Base-by-base conservation (phyloP, 2,797 vertebrate species). In the Clarias laeviceps region DNA sequence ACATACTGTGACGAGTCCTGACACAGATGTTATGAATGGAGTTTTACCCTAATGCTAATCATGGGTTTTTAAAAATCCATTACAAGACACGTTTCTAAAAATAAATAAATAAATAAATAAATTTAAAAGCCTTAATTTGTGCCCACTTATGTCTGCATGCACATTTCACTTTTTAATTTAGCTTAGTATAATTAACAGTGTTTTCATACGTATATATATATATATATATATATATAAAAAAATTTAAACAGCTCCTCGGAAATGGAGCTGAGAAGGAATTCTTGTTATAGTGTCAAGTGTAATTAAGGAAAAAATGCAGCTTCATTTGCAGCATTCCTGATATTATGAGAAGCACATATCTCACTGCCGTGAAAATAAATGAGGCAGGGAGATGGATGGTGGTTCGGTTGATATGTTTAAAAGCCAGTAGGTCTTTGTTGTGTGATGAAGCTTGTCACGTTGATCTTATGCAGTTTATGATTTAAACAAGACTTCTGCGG, bases 251-350 rank as follows among this genome's bases (percentile, higher is more conserved):
- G 34, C 34, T 37, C 3, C 34, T 37, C 34, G 2, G 29, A 74
- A 74, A 54, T 27, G 15, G 45, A 54, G 50, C 15, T 74, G 27
- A 54, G 45, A 18, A 29, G 15, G 7, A 74, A 56, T 18, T 29
- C 72, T 74, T 74, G n/a, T 74, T 1, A 29, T 56, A n/a, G 72
- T 29, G n/a, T 74, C 72, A 32, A 56, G 50, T 56, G 50, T 29
- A 56, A 56, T 74, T 74, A 78, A 78, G 76, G 20, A 29, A 4
- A 34, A 15, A 59, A 61, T 61, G 29, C 29, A 34, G 20, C 14
- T 79, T 79, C 34, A 24, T 79, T 62, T 40, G 32, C 76, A 79
- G 29, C 57, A 24, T 37, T 62, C n/a, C 57, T 61, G 76, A 37
- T 24, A 22, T 78, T 22, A 77, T 77, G 20, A 37, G 22, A 24